Percentiles rank a stretch among this genome's conserved stretches.
Evolutionary conservation across 2,888 invertebrate genomes (phyloP).

Genomic region (Sphaerolaimus hirsutus): DNA sequence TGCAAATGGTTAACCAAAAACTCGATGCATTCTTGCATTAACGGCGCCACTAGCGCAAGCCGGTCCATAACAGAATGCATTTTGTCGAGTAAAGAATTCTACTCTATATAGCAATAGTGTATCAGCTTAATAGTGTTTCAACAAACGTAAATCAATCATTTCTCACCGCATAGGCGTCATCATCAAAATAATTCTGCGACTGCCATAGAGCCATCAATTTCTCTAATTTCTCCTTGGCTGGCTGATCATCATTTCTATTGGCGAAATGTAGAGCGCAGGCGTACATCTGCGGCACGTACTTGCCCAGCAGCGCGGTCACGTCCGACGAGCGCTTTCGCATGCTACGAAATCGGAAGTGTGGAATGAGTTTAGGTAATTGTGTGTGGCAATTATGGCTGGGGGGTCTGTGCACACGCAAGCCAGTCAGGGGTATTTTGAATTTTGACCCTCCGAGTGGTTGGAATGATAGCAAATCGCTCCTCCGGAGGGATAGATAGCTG

Average conservation of each 20-base stretch:
- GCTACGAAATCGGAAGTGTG: too few relatives aligned
- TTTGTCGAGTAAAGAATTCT: too few relatives aligned
- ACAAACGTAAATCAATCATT: too few relatives aligned
- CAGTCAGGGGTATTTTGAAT: not conserved
- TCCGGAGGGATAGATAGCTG: too few relatives aligned
- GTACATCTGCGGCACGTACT: conserved; percentile 89
- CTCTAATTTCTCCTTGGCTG: conserved; percentile 42
- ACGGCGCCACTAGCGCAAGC: too few relatives aligned
- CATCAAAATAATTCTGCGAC: conserved; percentile 43
- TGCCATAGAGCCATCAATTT: conserved; percentile 81
- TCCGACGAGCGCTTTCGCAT: conserved; percentile 80
- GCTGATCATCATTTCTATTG: conserved; percentile 24
- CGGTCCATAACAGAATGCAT: too few relatives aligned
- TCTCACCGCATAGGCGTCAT: conserved; percentile 16
- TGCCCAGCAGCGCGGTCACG: conserved; percentile 71
- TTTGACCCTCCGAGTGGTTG: too few relatives aligned
- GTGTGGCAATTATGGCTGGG: not conserved
- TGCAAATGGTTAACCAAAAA: too few relatives aligned
- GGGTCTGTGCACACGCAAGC: not conserved
- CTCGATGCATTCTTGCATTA: too few relatives aligned
- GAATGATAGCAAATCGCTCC: too few relatives aligned
- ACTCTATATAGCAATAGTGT: too few relatives aligned
- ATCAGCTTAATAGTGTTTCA: too few relatives aligned
- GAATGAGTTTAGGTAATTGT: not conserved
- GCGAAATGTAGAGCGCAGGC: conserved; percentile 68